Evolutionary conservation across 2,888 invertebrate genomes (phyloP).

Genomic region (Galerucella pusilla): DNA sequence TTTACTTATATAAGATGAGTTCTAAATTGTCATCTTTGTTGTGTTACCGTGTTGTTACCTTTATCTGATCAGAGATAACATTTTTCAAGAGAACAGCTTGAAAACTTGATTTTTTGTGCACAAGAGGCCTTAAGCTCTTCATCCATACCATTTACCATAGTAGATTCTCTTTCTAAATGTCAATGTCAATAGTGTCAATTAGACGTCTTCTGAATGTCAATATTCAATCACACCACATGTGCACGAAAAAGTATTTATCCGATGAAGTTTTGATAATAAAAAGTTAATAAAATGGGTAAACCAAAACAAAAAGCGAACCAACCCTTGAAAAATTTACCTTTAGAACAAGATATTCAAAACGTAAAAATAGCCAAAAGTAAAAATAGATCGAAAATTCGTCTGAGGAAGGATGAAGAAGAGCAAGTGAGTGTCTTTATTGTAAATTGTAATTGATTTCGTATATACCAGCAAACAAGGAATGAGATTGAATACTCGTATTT

Average conservation of each 20-base stretch:
- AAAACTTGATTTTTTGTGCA: too few species aligned
- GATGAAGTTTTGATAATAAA: not conserved
- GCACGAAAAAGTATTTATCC: too few species aligned
- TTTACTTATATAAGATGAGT: too few species aligned
- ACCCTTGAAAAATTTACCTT: constrained; percentile 66
- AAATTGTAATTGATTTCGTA: not conserved
- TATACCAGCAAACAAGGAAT: not conserved
- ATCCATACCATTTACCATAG: not conserved
- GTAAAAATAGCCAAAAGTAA: constrained; percentile 73
- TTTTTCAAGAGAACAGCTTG: too few species aligned
- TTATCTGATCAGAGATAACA: too few species aligned
- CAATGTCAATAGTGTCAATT: not conserved
- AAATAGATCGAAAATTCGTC: constrained; percentile 74
- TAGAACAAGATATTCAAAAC: constrained; percentile 81
- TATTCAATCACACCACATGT: too few species aligned
- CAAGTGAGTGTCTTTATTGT: constrained; percentile 67
- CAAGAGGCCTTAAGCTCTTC: too few species aligned
- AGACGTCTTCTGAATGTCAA: not conserved
- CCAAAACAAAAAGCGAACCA: constrained; percentile 76
- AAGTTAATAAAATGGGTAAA: constrained; percentile 75
- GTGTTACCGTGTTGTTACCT: too few species aligned
- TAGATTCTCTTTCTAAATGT: not conserved
- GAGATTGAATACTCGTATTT: not conserved
- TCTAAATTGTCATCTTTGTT: too few species aligned
- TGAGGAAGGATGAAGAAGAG: constrained; percentile 78